phyloP scores from a whole-genome alignment of 2,797 vertebrate genomes.

The Scolopax bukidnonensis region DNA sequence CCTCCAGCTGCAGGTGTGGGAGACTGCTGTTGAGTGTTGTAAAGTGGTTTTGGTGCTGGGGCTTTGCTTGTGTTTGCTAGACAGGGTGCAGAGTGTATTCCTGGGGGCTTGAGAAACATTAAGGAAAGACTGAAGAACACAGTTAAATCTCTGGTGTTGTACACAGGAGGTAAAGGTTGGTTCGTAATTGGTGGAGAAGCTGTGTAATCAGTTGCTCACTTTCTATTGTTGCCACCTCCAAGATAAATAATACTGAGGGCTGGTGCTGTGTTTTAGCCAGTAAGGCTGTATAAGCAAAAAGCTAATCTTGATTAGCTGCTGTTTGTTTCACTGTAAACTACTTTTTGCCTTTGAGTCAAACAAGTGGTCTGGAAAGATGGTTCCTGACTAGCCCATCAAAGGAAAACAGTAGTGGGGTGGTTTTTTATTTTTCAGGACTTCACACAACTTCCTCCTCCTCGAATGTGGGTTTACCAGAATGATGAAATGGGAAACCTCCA shows the following conservation, averaged over 20 bases:
- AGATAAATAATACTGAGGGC: background rate
- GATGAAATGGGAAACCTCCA: slow-evolving; percentile 16
- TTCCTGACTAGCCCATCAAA: slow-evolving; percentile 18
- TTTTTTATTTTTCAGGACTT: slow-evolving; percentile 20
- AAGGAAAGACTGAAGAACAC: background rate
- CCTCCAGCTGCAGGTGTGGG: slow-evolving; percentile 54
- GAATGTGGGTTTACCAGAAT: slow-evolving; percentile 22
- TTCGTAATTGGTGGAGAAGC: slow-evolving; percentile 7
- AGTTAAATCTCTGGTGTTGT: background rate
- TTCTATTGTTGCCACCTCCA: slow-evolving; percentile 31
- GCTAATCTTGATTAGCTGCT: slow-evolving; percentile 33
- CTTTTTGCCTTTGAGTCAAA: slow-evolving; percentile 37
- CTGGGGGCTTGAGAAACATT: background rate
- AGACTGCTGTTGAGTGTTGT: background rate
- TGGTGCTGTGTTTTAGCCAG: background rate
- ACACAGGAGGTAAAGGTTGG: background rate
- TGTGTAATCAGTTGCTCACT: background rate
- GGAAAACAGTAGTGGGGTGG: background rate
- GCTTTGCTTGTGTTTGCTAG: background rate
- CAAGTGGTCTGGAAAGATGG: background rate
- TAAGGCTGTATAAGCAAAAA: slow-evolving; percentile 4
- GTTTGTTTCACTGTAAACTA: background rate
- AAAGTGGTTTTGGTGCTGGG: slow-evolving; percentile 7
- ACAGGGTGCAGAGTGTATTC: background rate
- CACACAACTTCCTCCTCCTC: slow-evolving; percentile 16